phyloP scores from a whole-genome alignment of 2,888 invertebrate genomes.

The Tineola bisselliella region DNA sequence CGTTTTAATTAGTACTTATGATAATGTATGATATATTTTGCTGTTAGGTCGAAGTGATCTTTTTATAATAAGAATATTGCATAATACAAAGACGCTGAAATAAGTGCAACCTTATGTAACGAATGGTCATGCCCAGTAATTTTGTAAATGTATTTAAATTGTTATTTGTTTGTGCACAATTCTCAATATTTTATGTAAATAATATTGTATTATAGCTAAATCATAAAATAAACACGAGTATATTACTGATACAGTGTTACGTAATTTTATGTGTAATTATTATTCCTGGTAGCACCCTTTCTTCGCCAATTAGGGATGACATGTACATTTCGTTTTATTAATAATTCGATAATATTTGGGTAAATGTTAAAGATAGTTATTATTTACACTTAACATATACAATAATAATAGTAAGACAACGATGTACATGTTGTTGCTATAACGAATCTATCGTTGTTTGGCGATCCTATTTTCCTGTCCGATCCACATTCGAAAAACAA shows the following conservation, averaged over 20 bases:
- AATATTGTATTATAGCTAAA: constrained; percentile 69
- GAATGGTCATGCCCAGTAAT: constrained; percentile 60
- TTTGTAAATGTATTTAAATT: constrained; percentile 68
- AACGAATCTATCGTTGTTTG: constrained; percentile 45
- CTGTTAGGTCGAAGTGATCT: constrained; percentile 58
- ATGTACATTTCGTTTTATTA: constrained; percentile 41
- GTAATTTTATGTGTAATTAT: constrained; percentile 59
- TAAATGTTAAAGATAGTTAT: constrained; percentile 9
- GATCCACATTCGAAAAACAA: neutral
- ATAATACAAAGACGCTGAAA: constrained; percentile 62
- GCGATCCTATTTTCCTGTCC: constrained; percentile 37
- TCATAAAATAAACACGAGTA: constrained; percentile 69
- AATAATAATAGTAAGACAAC: neutral
- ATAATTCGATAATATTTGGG: constrained; percentile 16
- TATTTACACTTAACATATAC: neutral
- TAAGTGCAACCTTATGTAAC: constrained; percentile 59
- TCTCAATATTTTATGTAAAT: constrained; percentile 70
- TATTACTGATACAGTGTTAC: constrained; percentile 66
- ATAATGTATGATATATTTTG: constrained; percentile 63
- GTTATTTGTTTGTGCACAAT: constrained; percentile 71
- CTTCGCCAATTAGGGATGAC: constrained; percentile 66
- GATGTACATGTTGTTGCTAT: constrained; percentile 57
- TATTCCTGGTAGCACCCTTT: constrained; percentile 70
- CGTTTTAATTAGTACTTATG: constrained; percentile 64
- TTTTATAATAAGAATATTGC: constrained; percentile 64